Percentiles rank a stretch among this genome's conserved stretches.
Conservation (phyloP, 2,797 vertebrate species). For the Morus bassanus region DNA sequence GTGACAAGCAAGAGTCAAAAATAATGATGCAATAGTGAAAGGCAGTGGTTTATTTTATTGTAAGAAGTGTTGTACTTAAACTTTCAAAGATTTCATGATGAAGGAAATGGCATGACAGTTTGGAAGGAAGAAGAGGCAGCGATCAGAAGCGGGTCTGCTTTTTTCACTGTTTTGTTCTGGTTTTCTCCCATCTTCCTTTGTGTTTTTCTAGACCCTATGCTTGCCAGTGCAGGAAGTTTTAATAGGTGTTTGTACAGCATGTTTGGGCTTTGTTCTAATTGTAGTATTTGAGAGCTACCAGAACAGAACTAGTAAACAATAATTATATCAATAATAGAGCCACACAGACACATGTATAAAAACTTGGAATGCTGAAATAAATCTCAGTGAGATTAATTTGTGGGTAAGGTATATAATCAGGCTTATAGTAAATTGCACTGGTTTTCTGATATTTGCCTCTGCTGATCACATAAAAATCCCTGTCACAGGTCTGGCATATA, state of each 20-base stretch:
- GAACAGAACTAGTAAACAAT: conserved; percentile 16
- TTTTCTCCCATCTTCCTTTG: neutral
- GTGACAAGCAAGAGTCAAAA: neutral
- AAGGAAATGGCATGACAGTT: neutral
- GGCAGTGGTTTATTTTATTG: neutral
- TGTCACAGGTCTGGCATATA: neutral
- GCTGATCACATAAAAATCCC: neutral
- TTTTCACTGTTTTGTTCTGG: neutral
- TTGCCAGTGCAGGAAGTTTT: neutral
- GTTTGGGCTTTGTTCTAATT: neutral
- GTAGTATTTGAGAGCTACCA: neutral
- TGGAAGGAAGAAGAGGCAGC: neutral
- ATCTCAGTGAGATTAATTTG: conserved; percentile 15
- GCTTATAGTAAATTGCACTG: neutral
- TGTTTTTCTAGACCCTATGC: neutral
- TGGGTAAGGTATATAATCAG: neutral
- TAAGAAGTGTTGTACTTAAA: neutral
- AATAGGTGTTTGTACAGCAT: conserved; percentile 8
- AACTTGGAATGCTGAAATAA: conserved; percentile 4
- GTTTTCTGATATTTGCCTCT: neutral
- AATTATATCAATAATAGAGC: conserved; percentile 23
- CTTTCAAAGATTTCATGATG: neutral
- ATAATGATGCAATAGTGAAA: neutral
- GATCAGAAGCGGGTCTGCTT: neutral
- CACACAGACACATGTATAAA: neutral